These are phyloP conservation scores for Lagopus muta DNA, from an alignment of 2,113 vertebrate species.

Conservation along the genomic window DNA sequence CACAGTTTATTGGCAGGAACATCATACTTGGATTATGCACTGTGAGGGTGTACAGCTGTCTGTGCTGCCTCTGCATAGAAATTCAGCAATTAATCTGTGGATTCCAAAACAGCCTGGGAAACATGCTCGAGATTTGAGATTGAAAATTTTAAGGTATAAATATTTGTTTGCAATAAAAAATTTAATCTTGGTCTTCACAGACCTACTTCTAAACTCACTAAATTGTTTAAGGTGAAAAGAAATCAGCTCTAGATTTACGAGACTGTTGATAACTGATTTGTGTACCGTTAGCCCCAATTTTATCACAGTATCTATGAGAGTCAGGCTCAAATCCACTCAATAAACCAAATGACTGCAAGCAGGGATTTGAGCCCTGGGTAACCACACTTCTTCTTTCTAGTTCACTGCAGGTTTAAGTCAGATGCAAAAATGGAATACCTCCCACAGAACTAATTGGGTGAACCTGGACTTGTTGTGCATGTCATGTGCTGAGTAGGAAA, in stretches of 20 bases:
- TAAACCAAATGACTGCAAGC: background rate
- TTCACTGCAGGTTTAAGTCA: background rate
- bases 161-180: background rate
- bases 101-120: background rate
- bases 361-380: background rate
- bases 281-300: background rate
- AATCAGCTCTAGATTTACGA: background rate
- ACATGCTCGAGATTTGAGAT: background rate
- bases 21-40: background rate
- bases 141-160: background rate
- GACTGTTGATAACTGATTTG: background rate
- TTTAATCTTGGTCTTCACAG: background rate
- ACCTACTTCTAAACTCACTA: background rate
- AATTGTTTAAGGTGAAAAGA: background rate
- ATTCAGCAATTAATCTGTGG: background rate
- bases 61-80: background rate
- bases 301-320: background rate
- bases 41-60: background rate
- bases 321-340: background rate
- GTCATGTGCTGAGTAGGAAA: background rate
- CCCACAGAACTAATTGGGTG: background rate
- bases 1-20: background rate
- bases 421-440: background rate
- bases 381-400: background rate
- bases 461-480: background rate